Percentiles rank a stretch among this genome's conserved stretches.
These are phyloP conservation scores for Hylaeus anthracinus DNA, from an alignment of 1,140 invertebrate species.

Conservation along the genomic window DNA sequence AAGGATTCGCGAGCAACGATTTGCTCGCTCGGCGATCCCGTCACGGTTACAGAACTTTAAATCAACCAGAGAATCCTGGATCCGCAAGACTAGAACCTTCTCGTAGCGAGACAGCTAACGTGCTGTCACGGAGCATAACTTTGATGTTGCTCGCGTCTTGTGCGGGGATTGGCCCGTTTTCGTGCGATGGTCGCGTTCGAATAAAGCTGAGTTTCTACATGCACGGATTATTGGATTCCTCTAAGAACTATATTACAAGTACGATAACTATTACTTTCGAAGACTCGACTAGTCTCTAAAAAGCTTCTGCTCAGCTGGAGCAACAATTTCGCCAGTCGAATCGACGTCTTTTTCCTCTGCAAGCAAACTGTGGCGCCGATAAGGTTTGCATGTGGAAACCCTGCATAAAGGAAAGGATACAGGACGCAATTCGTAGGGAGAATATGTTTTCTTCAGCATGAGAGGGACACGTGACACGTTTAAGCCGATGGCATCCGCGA, in stretches of 20 bases:
- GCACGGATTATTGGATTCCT: too few relatives aligned
- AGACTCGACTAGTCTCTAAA: too few relatives aligned
- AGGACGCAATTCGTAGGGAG: not conserved
- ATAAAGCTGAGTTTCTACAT: too few relatives aligned
- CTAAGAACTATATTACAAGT: too few relatives aligned
- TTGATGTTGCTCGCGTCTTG: conserved; percentile 20
- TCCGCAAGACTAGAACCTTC: conserved; percentile 14
- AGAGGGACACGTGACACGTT: conserved; percentile 38
- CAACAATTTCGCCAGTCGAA: too few relatives aligned
- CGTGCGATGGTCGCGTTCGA: not conserved
- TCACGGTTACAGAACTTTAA: too few relatives aligned
- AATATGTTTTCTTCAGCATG: conserved; percentile 25
- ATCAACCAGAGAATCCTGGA: conserved; percentile 5
- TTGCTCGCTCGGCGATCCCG: not conserved
- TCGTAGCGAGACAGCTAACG: conserved; percentile 14
- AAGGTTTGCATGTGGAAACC: too few relatives aligned
- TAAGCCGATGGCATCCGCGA: conserved; percentile 10
- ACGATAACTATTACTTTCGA: too few relatives aligned
- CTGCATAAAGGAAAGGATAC: conserved; percentile 6
- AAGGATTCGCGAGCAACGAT: conserved; percentile 17
- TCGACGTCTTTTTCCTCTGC: too few relatives aligned
- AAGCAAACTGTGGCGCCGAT: too few relatives aligned
- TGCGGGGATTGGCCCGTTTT: not conserved
- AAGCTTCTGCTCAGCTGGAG: too few relatives aligned
- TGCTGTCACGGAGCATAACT: conserved; percentile 37